These are phyloP conservation scores for Drosophila hydei DNA, from an alignment of 1,140 invertebrate genomes.

Conservation along the genomic window DNA sequence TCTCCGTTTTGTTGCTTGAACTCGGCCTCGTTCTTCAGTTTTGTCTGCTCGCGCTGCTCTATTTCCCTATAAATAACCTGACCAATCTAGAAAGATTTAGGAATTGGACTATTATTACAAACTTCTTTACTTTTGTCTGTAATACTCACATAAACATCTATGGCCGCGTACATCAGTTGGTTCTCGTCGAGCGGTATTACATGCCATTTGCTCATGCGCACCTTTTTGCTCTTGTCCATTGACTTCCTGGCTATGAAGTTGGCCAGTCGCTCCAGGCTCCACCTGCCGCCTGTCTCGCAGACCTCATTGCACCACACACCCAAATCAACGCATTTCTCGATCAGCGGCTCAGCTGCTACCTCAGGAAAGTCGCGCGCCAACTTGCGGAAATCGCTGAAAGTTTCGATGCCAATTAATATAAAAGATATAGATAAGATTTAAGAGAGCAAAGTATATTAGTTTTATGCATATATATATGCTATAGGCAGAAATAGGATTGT, in stretches of 20 bases:
- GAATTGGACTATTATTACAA: background rate
- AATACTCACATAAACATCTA: slow-evolving; percentile 87
- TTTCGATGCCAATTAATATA: background rate
- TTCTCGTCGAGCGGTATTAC: slow-evolving; percentile 85
- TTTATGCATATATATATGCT: no score
- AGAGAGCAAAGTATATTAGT: no score
- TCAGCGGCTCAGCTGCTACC: slow-evolving; percentile 85
- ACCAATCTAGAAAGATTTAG: slow-evolving; percentile 63
- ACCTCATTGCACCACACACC: slow-evolving; percentile 86
- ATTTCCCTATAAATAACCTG: slow-evolving; percentile 77
- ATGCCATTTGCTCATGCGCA: slow-evolving; percentile 88
- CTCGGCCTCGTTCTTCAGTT: slow-evolving; percentile 59
- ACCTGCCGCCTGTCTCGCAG: slow-evolving; percentile 85
- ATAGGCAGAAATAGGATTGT: no score
- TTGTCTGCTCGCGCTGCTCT: slow-evolving; percentile 62
- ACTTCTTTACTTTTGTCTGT: background rate
- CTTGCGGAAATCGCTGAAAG: slow-evolving; percentile 86
- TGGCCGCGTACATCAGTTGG: slow-evolving; percentile 87
- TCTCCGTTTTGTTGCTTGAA: slow-evolving; percentile 80
- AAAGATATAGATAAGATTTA: no score
- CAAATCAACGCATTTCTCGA: slow-evolving; percentile 87
- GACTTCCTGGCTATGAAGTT: slow-evolving; percentile 85
- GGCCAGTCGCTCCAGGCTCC: slow-evolving; percentile 87
- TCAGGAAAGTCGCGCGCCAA: slow-evolving; percentile 87
- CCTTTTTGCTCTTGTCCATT: slow-evolving; percentile 85